These are phyloP conservation scores for Mormyrops boulengeri DNA, from an alignment of 2,797 vertebrate species.

Conservation along the genomic window DNA sequence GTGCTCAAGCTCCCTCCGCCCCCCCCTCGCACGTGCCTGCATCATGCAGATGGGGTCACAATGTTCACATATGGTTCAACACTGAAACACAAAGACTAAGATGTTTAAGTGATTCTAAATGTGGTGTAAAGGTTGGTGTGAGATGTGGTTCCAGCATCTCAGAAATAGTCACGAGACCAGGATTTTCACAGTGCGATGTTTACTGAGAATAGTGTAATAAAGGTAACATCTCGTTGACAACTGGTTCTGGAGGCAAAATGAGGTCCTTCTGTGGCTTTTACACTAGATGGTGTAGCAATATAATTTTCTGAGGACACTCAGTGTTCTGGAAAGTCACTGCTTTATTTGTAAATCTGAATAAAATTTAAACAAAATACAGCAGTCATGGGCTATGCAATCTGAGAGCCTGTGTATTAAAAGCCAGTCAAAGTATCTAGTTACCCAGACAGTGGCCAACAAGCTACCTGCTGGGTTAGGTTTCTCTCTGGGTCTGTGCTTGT, in stretches of 20 bases:
- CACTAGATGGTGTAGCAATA: neutral
- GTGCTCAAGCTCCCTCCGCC: too few relatives aligned
- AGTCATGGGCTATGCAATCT: slow-evolving; percentile 20
- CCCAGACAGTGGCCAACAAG: slow-evolving; percentile 18
- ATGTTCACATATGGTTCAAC: neutral
- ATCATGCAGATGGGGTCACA: neutral
- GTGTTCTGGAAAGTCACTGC: slow-evolving; percentile 21
- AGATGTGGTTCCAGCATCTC: neutral
- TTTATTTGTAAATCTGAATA: slow-evolving; percentile 55
- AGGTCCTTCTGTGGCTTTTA: neutral
- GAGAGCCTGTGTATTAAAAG: neutral
- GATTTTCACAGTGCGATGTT: neutral
- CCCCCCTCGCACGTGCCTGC: neutral
- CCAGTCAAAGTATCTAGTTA: slow-evolving; percentile 32
- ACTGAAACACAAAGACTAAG: neutral
- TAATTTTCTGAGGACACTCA: neutral
- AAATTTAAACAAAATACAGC: slow-evolving; percentile 25
- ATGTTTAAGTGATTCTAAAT: neutral
- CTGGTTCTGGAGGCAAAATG: neutral
- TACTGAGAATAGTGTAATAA: neutral
- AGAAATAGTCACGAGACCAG: neutral
- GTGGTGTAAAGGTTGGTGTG: neutral
- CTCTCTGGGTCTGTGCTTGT: slow-evolving; percentile 15
- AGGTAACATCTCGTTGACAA: neutral
- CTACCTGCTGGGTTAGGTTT: neutral